Conservation (phyloP, 2,888 invertebrate species). For the Conchocele bisecta region DNA sequence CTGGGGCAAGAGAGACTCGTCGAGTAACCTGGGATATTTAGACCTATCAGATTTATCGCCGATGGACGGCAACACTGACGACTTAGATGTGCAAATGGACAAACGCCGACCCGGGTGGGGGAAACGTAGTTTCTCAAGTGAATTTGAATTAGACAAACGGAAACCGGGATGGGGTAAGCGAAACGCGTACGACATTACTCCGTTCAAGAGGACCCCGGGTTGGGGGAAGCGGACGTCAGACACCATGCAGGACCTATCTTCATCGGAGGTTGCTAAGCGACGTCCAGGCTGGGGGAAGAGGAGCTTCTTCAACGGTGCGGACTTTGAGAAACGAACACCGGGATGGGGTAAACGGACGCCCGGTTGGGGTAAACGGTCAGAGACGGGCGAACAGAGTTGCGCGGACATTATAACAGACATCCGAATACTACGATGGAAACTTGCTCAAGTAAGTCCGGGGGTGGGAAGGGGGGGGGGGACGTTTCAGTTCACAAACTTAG, state of each 20-base stretch:
- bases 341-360: slow-evolving; percentile 74
- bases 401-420: slow-evolving; percentile 37
- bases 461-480: too few species aligned
- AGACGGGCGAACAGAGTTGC: slow-evolving; percentile 17
- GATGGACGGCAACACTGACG: slow-evolving; percentile 53
- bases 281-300: slow-evolving; percentile 69
- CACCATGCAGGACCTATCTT: slow-evolving; percentile 15
- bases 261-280: slow-evolving; percentile 58
- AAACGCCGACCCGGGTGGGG: slow-evolving; percentile 69
- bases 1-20: slow-evolving; percentile 63
- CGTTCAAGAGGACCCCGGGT: slow-evolving; percentile 60
- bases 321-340: slow-evolving; percentile 61
- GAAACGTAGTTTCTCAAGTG: slow-evolving; percentile 47
- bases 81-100: slow-evolving; percentile 39
- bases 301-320: slow-evolving; percentile 42
- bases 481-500: too few species aligned
- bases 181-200: slow-evolving; percentile 34
- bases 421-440: slow-evolving; percentile 35
- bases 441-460: slow-evolving; percentile 53
- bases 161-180: slow-evolving; percentile 69
- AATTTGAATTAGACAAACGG: slow-evolving; percentile 57
- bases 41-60: slow-evolving; percentile 49
- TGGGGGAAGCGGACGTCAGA: slow-evolving; percentile 60
- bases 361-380: slow-evolving; percentile 70
- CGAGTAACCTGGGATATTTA: slow-evolving; percentile 41